Base-by-base conservation (phyloP, 2,888 invertebrate species). In the Lasioglossum lativentre region DNA sequence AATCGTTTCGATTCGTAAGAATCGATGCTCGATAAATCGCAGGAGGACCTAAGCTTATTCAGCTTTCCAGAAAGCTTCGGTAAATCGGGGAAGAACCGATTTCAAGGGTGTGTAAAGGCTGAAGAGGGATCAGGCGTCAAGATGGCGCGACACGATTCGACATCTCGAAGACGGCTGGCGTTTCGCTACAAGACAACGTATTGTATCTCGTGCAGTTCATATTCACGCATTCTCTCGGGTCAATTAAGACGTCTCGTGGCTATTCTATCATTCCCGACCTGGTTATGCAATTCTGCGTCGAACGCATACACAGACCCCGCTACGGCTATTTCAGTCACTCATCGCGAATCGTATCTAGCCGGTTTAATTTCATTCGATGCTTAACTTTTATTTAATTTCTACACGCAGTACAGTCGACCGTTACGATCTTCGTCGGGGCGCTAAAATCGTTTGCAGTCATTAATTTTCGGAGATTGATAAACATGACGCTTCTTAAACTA, bases 201-300 rank as follows among this genome's bases (percentile, higher is more conserved):
- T 90, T 73, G 77, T 85, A 90, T 81, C 82, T 88, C 79, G 79
- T 45, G 72, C 45, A 79, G 86, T 84, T 90, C 85, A 83, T 86
- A 87, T 80, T 87, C 89, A 79, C 84, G 85, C 90, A 88, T 92
- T 91, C 90, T 86, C 89, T 86, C 87, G 92, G 90, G 92, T 92
- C 93, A 93, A 92, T 93, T 92, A 92, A 92, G 91, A 90, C 88
- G 89, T 90, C 93, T 92, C 90, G 90, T 88, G 87, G 89, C 85
- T 88, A 79, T 90, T 91, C 88, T 89, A 89, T 90, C 91, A 90
- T 89, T 86, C 88, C 88, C 83, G 80, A 68, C 80, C 80, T 86
- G 83, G 87, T 93, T 92, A 88, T 86, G 88, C 84, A 88, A 88
- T 90, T 90, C 84, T 82, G 68, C 72, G 80, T 82, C 59, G 56